Base-by-base conservation (phyloP, 1,140 invertebrate genomes). In the Palaemon carinicauda region DNA sequence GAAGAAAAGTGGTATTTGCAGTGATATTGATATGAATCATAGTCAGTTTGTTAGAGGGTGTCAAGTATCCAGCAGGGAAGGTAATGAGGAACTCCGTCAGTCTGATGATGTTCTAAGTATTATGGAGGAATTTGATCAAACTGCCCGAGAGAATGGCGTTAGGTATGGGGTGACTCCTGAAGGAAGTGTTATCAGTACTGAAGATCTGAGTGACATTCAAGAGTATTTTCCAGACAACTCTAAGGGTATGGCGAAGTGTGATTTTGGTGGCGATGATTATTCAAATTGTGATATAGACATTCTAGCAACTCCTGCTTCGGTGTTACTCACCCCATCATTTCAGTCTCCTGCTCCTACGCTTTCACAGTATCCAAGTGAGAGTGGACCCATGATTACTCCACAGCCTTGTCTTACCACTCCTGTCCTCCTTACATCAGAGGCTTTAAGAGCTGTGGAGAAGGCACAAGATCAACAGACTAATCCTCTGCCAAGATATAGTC, bases 51-150 rank as follows among this genome's bases (percentile, higher is more conserved):
- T n/a, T 31, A 80, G 21, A 41, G 69, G 1, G 21, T 15, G 24
- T 31, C 52, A 54, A 3, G 69, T 17, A 31, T 74, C 19, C 24
- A 53, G 14, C n/a, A 77, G 31, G 33, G 24, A 80, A 9, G 52
- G 21, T 1, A 31, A 71, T 53, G 77, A 71, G 17, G 33, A 15
- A 50, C 14, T 41, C 41, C 1, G 41, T 41, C 41, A 71, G 27
- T 71, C 84, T 19, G 69, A 56, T 29, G 78, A 80, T 29, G 19
- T 86, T 50, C 77, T 65, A 0, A 86, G 69, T 24, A 77, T 86
- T 31, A 86, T 86, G 84, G 84, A 86, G 15, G 84, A 86, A 52
- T 86, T 86, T 79, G 84, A 86, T 56, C 78, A 65, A 53, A 86
- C 69, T 53, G 84, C 53, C 17, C 80, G 74, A 56, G 84, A 86